Evolutionary conservation across 2,113 vertebrate genomes (phyloP), one percentile per base, ranked within the genome.

Genomic region (Donacobius atricapilla): DNA sequence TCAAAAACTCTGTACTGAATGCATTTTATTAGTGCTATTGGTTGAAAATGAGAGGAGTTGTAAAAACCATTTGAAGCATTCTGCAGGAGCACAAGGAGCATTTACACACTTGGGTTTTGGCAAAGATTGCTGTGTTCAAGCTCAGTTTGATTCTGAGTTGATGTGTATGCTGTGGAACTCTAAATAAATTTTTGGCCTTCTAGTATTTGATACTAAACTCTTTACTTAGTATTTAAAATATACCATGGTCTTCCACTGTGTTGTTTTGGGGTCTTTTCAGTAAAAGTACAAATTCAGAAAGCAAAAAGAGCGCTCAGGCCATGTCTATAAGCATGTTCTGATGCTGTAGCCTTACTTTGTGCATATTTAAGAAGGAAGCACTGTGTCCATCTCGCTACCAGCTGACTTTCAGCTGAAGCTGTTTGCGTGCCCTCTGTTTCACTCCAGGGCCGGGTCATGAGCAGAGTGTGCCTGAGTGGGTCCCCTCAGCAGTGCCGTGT

Each of bases 401-500:
- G 79, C 66, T 92, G 83, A 76, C 56, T 93, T 89, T 5, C 16
- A 51, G 94, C 91, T 84, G 51, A 21, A 80, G 75, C 87, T 69
- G 20, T 53, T 96, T 57, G 69, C 5, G 7, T 94, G 92, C 47
- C 56, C 70, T 90, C 82, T 75, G 9, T 89, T 65, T 94, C 35
- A 76, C 54, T 83, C 72, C 10, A 53, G 95, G 95, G 94, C 92
- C 96, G 30, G 86, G 84, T 89, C 65, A 85, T 71, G 89, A 92
- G 96, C 83, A 89, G 64, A 77, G 33, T 79, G 91, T 66, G 53
- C 71, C 85, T 76, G 57, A 27, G 44, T 58, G 69, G 88, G 75
- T 96, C 60, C 76, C 70, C 47, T 28, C 39, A 37, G 56, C 5
- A 24, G 37, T 77, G 58, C 66, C 2, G 2, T 40, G 12, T 30